Evolutionary conservation across 1,140 invertebrate species (phyloP).

Genomic region (Andricus grossulariae): DNA sequence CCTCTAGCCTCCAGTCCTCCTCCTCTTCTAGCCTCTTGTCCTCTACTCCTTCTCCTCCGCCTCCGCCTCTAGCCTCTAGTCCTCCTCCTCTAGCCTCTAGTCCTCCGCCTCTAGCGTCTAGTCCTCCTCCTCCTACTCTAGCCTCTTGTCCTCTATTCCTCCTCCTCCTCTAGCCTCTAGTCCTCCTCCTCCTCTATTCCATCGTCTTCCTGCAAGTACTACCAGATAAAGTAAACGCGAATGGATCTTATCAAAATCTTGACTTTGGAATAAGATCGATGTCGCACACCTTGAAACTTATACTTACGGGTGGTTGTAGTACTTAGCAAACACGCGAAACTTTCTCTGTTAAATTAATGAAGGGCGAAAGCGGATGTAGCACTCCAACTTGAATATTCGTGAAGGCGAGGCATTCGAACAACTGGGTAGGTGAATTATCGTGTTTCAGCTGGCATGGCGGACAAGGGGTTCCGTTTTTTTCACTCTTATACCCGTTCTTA

Average conservation of each 20-base stretch:
- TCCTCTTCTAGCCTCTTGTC: no score
- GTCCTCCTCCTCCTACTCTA: no score
- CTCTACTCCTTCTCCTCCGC: no score
- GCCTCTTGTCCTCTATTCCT: no score
- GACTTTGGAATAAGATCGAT: not conserved
- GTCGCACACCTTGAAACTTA: not conserved
- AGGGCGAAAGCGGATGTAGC: slow-evolving; percentile 23
- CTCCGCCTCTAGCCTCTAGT: no score
- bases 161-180: no score
- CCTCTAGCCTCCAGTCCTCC: no score
- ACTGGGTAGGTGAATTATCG: slow-evolving; percentile 21
- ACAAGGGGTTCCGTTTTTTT: slow-evolving; percentile 22
- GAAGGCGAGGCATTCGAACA: slow-evolving; percentile 19
- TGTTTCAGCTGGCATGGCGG: not conserved
- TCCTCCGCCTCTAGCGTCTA: no score
- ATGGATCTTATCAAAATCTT: not conserved
- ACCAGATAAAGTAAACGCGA: not conserved
- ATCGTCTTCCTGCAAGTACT: no score
- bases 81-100: accelerated
- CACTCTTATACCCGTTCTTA: slow-evolving; percentile 15
- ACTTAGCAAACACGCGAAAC: not conserved
- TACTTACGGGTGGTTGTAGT: not conserved
- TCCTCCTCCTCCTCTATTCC: no score
- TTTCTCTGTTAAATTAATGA: slow-evolving; percentile 24
- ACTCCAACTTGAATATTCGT: slow-evolving; percentile 19